phyloP scores from a whole-genome alignment of 2,888 invertebrate genomes.

The Carabus problematicus region DNA sequence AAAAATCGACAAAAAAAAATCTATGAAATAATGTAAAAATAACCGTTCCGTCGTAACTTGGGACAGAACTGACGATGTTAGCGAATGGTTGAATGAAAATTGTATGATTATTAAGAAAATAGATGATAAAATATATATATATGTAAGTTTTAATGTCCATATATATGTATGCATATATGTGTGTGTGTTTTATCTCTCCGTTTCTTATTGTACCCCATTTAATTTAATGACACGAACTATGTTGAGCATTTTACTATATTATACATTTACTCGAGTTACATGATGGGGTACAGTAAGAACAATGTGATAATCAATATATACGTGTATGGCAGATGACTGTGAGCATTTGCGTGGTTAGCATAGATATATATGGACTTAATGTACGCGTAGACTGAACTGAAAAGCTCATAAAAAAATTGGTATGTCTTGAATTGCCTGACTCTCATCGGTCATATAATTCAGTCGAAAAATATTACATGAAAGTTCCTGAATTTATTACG shows the following conservation, averaged over 20 bases:
- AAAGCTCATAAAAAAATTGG: slow-evolving; percentile 28
- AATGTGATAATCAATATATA: too few species aligned
- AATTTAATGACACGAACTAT: too few species aligned
- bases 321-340: too few species aligned
- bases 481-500: slow-evolving; percentile 40
- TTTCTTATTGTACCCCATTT: too few species aligned
- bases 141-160: too few species aligned
- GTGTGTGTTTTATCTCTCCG: too few species aligned
- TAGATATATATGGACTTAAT: not conserved
- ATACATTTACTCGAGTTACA: too few species aligned
- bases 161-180: too few species aligned
- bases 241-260: too few species aligned
- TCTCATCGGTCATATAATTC: slow-evolving; percentile 41
- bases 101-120: slow-evolving; percentile 9
- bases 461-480: slow-evolving; percentile 39
- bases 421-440: slow-evolving; percentile 35
- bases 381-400: slow-evolving; percentile 34
- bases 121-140: too few species aligned
- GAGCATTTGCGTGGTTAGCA: too few species aligned
- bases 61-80: slow-evolving; percentile 53
- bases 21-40: slow-evolving; percentile 42
- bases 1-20: slow-evolving; percentile 27
- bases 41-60: slow-evolving; percentile 50
- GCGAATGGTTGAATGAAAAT: slow-evolving; percentile 43
- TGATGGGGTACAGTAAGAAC: too few species aligned